Conservation (phyloP, 2,113 vertebrate species). For the Rhinoderma darwinii region DNA sequence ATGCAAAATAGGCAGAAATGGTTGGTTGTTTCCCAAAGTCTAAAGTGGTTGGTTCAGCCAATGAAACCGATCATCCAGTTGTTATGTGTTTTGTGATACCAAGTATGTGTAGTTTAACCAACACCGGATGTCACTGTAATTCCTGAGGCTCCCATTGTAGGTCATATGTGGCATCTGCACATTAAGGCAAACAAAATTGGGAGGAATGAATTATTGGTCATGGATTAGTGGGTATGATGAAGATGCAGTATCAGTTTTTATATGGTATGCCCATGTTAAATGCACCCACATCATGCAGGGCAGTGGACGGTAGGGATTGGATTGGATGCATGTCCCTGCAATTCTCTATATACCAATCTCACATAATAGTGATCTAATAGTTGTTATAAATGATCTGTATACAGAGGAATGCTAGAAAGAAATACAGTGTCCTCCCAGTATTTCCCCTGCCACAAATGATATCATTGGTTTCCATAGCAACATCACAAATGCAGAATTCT, state of each 20-base stretch:
- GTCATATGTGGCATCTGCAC: too few relatives aligned
- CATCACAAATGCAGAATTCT: background rate
- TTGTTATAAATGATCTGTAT: background rate
- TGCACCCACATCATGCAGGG: background rate
- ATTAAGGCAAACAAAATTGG: too few relatives aligned
- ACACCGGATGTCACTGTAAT: too few relatives aligned
- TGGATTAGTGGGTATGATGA: background rate
- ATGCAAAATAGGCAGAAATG: too few relatives aligned
- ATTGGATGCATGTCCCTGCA: background rate
- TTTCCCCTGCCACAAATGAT: background rate
- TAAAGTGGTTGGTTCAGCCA: too few relatives aligned
- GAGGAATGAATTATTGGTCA: too few relatives aligned
- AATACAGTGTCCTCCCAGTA: background rate
- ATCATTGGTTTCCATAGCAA: background rate
- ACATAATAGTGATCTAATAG: background rate
- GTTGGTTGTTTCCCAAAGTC: too few relatives aligned
- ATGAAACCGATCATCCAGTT: too few relatives aligned
- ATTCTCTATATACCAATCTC: background rate
- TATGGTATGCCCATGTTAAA: background rate
- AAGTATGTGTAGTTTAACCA: too few relatives aligned
- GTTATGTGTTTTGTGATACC: too few relatives aligned
- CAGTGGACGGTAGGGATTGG: background rate
- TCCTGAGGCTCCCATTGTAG: too few relatives aligned
- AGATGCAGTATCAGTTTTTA: background rate
- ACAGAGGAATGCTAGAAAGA: background rate